Base-by-base conservation (phyloP, 2,113 vertebrate species). In the Dasyornis broadbenti region DNA sequence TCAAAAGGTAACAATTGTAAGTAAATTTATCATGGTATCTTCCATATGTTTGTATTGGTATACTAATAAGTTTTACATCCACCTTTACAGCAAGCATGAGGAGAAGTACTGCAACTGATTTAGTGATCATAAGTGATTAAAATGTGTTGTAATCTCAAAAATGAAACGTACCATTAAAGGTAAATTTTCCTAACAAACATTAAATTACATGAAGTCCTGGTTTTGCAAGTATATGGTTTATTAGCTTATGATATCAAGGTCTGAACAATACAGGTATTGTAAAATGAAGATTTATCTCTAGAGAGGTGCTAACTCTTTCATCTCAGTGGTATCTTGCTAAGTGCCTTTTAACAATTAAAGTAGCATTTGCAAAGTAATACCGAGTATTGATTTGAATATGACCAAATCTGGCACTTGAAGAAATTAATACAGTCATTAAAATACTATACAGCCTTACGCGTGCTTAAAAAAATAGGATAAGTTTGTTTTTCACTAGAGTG, bases 281-380 rank as follows among this genome's bases (percentile, higher is more conserved):
- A 78, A 81, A 83, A 45, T 45, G 53, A 95, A 83, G 53, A 56
- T 11, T 35, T 52, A 28, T 75, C 64, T 91, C 78, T 40, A 60
- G 40, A 81, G 44, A 89, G 35, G 59, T 64, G 60, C 13, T 71
- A 91, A 73, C 22, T 59, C 83, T 94, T 94, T 86, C 84, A 94
- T 82, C n/a, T 71, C 50, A 86, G 18, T 85, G 77, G 7, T 72
- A 82, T 78, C 71, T 63, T 42, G 49, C 24, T 73, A 89, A 89
- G 40, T 33, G 47, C 65, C 72, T 71, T 94, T 87, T 73, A 96
- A 92, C 33, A 50, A 66, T 76, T 73, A 73, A 94, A 75, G n/a
- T 15, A 77, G 42, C n/a, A 82, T 86, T 92, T 95, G 65, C 68
- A 94, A 91, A 95, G 56, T 88, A 95, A 83, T 53, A 81, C 15